These are phyloP conservation scores for Hirtodrosophila alboralis DNA, from an alignment of 2,888 invertebrate species.

Conservation along the genomic window DNA sequence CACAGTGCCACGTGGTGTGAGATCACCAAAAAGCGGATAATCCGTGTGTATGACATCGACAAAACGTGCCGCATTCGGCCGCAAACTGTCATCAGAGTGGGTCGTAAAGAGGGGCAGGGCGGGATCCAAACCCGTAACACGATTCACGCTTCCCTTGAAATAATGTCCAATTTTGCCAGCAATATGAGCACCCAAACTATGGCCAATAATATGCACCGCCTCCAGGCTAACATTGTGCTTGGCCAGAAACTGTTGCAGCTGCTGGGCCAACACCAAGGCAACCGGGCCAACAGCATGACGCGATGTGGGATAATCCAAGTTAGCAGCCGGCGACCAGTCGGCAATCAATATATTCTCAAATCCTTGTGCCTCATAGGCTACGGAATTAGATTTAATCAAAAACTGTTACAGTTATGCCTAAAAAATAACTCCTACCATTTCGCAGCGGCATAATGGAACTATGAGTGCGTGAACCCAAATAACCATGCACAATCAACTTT, in stretches of 20 bases:
- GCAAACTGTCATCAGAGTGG: constrained; percentile 74
- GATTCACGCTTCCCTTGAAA: constrained; percentile 80
- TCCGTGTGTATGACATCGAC: constrained; percentile 84
- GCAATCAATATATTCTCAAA: constrained; percentile 77
- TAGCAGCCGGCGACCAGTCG: constrained; percentile 81
- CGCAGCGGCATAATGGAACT: constrained; percentile 73
- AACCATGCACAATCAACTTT: constrained; percentile 83
- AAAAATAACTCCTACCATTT: constrained; percentile 60
- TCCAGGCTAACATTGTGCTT: constrained; percentile 45
- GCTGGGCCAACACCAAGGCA: constrained; percentile 60
- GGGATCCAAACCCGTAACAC: constrained; percentile 83
- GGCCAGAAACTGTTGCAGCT: constrained; percentile 71
- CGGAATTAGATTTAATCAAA: background rate
- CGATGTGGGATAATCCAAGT: constrained; percentile 75
- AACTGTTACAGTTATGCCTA: too few species aligned
- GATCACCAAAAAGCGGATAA: constrained; percentile 81
- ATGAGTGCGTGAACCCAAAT: constrained; percentile 76
- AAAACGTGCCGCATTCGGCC: constrained; percentile 73
- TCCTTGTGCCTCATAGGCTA: constrained; percentile 80
- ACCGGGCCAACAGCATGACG: constrained; percentile 71
- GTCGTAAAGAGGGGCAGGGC: constrained; percentile 82
- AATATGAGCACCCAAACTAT: constrained; percentile 83
- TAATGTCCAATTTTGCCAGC: constrained; percentile 80
- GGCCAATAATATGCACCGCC: constrained; percentile 81
- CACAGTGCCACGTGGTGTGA: constrained; percentile 77